A percentile compares a stretch with the other conserved stretches of the same genome.
phyloP scores from a whole-genome alignment of 2,113 vertebrate genomes.

The Neofelis nebulosa region DNA sequence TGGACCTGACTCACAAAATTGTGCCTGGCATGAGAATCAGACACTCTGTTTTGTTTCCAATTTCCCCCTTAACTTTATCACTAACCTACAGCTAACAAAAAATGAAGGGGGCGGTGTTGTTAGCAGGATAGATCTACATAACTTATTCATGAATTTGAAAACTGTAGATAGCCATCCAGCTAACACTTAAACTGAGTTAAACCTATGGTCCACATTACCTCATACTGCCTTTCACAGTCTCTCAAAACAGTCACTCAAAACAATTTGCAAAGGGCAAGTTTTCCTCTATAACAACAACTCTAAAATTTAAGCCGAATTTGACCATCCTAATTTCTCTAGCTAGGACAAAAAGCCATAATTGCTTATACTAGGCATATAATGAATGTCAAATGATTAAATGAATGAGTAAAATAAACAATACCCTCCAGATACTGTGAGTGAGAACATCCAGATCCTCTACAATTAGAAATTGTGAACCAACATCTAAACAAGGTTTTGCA shows the following conservation, averaged over 20 bases:
- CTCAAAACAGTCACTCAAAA: too few species aligned
- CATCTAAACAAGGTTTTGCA: background rate
- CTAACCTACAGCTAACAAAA: background rate
- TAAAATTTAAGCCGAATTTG: background rate
- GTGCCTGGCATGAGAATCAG: background rate
- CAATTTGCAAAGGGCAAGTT: background rate
- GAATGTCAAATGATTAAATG: background rate
- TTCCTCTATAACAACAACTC: background rate
- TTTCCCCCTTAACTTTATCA: background rate
- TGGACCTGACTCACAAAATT: background rate
- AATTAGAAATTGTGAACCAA: constrained; percentile 11
- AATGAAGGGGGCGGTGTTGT: background rate
- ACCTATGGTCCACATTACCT: background rate
- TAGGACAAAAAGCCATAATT: background rate
- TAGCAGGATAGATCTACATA: background rate
- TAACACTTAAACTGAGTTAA: background rate
- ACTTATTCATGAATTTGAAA: background rate
- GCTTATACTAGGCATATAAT: background rate
- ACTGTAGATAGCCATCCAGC: background rate
- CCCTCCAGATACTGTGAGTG: background rate
- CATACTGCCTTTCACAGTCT: background rate
- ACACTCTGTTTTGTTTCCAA: background rate
- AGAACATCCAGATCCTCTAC: background rate
- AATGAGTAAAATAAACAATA: constrained; percentile 1
- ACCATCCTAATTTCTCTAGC: background rate